A percentile compares a stretch with the other conserved stretches of the same genome.
Evolutionary conservation across 2,797 vertebrate species (phyloP).

Genomic region (Macropodus opercularis): DNA sequence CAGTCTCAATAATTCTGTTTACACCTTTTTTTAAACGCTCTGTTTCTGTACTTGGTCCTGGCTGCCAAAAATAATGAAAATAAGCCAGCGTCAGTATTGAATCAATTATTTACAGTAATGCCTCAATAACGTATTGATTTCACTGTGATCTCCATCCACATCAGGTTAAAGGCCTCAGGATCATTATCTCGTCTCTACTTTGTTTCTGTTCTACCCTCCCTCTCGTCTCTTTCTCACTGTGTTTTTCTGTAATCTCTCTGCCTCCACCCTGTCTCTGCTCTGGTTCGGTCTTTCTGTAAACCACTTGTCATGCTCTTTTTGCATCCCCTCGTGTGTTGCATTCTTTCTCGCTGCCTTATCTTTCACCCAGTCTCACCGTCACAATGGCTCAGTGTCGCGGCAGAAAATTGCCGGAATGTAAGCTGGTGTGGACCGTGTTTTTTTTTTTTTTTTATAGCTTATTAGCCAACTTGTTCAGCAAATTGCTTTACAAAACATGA

Average conservation of each 20-base stretch:
- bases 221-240: constrained; percentile 26
- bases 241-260: constrained; percentile 16
- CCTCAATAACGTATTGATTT: not conserved
- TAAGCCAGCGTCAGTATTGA: not conserved
- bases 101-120: not conserved
- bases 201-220: constrained; percentile 24
- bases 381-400: not conserved
- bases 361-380: constrained; percentile 21
- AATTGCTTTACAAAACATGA: constrained; percentile 25
- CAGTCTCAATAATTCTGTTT: not conserved
- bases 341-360: constrained; percentile 10
- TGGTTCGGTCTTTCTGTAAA: constrained; percentile 8
- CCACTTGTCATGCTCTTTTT: constrained; percentile 8
- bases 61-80: not conserved
- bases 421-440: constrained; percentile 1
- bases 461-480: constrained; percentile 27
- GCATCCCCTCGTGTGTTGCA: constrained; percentile 5
- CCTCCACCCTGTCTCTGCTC: constrained; percentile 6
- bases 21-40: not conserved
- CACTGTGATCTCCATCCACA: not conserved
- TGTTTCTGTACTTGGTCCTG: not conserved
- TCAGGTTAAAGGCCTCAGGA: not conserved
- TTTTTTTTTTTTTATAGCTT: constrained; percentile 31
- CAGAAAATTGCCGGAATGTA: constrained; percentile 29
- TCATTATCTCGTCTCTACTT: not conserved